These are phyloP conservation scores for Emesis castigata DNA, from an alignment of 2,888 invertebrate species.

Conservation along the genomic window DNA sequence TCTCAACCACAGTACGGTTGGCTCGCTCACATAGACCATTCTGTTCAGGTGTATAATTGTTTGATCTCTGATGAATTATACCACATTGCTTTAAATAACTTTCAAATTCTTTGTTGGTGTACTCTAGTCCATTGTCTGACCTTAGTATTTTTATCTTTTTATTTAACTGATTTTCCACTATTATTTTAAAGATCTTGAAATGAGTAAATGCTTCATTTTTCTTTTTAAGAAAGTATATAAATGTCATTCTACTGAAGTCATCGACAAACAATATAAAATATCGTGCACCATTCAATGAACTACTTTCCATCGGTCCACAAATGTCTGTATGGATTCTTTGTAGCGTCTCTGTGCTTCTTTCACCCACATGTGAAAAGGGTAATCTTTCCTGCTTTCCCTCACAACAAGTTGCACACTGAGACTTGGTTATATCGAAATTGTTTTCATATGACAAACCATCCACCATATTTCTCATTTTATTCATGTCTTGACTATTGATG, in stretches of 20 bases:
- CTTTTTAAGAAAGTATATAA: constrained; percentile 27
- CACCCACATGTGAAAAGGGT: constrained; percentile 21
- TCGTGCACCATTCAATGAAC: background rate
- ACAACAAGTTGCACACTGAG: constrained; percentile 38
- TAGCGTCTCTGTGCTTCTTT: constrained; percentile 11
- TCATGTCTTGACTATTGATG: constrained; percentile 48
- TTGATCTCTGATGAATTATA: constrained; percentile 44
- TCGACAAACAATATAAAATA: constrained; percentile 23
- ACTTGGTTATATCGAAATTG: constrained; percentile 16
- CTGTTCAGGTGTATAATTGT: too few relatives aligned
- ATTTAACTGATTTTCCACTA: constrained; percentile 45
- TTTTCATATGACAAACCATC: constrained; percentile 30
- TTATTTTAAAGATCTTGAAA: constrained; percentile 37
- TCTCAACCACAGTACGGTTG: too few relatives aligned
- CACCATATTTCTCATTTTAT: constrained; percentile 51
- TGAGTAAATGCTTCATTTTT: constrained; percentile 28
- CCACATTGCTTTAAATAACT: constrained; percentile 44
- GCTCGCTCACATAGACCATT: too few relatives aligned
- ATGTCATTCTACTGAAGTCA: constrained; percentile 21
- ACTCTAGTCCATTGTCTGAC: constrained; percentile 59
- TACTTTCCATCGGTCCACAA: constrained; percentile 33
- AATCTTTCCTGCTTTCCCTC: constrained; percentile 32
- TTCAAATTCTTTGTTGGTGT: constrained; percentile 50
- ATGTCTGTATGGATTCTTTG: background rate
- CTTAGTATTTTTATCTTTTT: constrained; percentile 45